Conservation (phyloP, 2,888 invertebrate genomes). For the Rhyacophila evoluta region DNA sequence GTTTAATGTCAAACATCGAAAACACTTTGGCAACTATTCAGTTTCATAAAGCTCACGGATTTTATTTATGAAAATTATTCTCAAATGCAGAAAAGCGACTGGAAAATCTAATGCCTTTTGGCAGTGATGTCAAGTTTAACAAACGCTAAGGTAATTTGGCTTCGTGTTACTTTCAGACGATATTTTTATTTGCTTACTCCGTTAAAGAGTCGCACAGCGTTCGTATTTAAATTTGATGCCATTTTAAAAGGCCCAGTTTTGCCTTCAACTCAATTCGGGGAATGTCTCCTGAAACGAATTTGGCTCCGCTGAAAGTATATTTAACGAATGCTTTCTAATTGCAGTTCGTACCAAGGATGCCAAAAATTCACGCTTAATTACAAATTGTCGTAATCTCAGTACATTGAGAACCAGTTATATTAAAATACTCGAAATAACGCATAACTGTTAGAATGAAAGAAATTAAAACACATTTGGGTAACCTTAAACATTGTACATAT, state of each 20-base stretch:
- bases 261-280: slow-evolving; percentile 1
- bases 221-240: slow-evolving; percentile 6
- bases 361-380: too few relatives aligned
- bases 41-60: background rate
- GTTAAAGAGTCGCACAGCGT: background rate
- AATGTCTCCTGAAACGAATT: background rate
- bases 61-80: background rate
- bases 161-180: slow-evolving; percentile 29
- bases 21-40: background rate
- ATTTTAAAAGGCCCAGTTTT: slow-evolving; percentile 7
- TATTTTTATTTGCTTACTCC: slow-evolving; percentile 5
- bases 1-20: background rate
- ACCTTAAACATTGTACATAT: too few relatives aligned
- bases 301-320: background rate
- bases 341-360: background rate
- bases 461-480: too few relatives aligned
- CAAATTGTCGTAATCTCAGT: too few relatives aligned
- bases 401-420: too few relatives aligned
- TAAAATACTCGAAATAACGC: too few relatives aligned
- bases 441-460: too few relatives aligned
- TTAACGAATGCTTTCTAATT: background rate
- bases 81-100: background rate
- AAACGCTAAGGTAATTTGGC: slow-evolving; percentile 51
- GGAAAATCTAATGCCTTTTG: slow-evolving; percentile 33
- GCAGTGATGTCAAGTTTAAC: slow-evolving; percentile 29